Evolutionary conservation across 2,888 invertebrate genomes (phyloP), one percentile per base, ranked within the genome.

Genomic region (Muschampia plurimacula): DNA sequence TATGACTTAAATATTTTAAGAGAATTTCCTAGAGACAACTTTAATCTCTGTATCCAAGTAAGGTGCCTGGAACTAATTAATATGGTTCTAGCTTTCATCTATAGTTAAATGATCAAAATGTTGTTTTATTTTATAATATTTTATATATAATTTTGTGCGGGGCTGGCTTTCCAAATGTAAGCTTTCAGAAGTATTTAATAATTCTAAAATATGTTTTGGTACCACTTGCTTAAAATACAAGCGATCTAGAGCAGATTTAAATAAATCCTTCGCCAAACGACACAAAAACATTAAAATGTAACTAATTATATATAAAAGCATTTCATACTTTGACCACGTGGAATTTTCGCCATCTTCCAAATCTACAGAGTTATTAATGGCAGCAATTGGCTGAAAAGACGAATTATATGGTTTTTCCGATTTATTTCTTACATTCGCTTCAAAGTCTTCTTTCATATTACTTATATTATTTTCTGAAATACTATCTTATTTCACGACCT

Each of bases 231-330:
- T 83, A 28, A 88, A 81, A 77, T 81, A 85, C 80, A 90, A 78
- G 75, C 85, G 84, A 71, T 77, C 79, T 74, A 86, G 72, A 22
- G 86, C 73, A 41, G 89, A 82, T 72, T 78, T 75, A 75, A 83
- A 82, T 65, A 90, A 77, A 77, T 93, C 93, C 80, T 82, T 87
- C 12, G 82, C 78, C 82, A 92, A 83, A 68, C 93, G 90, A 67
- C 73, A 75, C 15, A 84, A 67, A 77, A 88, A 91, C 87, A 89
- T 88, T 85, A 80, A 83, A 76, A 82, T 77, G 78, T 92, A 91
- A 81, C 74, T 77, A 80, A 87, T 78, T 72, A 88, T 86, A 85
- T 85, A 89, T 83, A 78, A 83, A 86, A 91, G 80, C 76, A 83
- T 83, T 82, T 85, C 92, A 86, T 93, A 93, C 92, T 86, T 88